Evolutionary conservation across 2,113 vertebrate genomes (phyloP), one percentile per base, ranked within the genome.

Genomic region (Climacteris rufus): DNA sequence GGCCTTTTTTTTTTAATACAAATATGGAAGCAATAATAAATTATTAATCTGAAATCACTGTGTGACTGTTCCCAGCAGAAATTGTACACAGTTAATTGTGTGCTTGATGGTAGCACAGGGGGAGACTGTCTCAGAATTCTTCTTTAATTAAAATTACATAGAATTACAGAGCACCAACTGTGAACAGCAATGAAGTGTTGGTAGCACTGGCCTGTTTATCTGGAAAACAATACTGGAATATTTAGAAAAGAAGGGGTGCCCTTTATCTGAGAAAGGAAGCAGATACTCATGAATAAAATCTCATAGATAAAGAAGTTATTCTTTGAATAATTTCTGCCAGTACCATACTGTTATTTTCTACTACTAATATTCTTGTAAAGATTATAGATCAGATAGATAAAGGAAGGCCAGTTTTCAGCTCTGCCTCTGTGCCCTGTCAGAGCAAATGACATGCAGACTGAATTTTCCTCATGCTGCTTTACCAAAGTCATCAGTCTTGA

Each of bases 111-210:
- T 96, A 96, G 96, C 98, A 96, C 98, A 97, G 97, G 96, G 96
- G 98, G 98, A 97, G 93, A 95, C 92, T 96, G 97, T 95, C 97
- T 98, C 97, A 97, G 97, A 98, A 98, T 98, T 98, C 97, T 97
- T 97, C 97, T 98, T 98, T 98, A 98, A 98, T 98, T 98, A 98
- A 98, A 98, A 98, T 98, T 98, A 98, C 97, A 98, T 98, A 98
- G 97, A 98, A 98, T 98, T 98, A 98, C 95, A 97, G 95, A 96
- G 96, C 91, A 95, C 98, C 97, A 93, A 98, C 98, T 97, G 98
- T 93, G 98, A 98, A 96, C 81, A 97, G 96, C 97, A 98, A 98
- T 98, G 98, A 97, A 98, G 97, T 83, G 94, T 93, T 97, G 95
- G 95, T 96, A 97, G 89, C 57, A 82, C 39, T 61, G 82, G 95